Conservation (phyloP, 2,797 vertebrate species). For the Megalops cyprinoides region DNA sequence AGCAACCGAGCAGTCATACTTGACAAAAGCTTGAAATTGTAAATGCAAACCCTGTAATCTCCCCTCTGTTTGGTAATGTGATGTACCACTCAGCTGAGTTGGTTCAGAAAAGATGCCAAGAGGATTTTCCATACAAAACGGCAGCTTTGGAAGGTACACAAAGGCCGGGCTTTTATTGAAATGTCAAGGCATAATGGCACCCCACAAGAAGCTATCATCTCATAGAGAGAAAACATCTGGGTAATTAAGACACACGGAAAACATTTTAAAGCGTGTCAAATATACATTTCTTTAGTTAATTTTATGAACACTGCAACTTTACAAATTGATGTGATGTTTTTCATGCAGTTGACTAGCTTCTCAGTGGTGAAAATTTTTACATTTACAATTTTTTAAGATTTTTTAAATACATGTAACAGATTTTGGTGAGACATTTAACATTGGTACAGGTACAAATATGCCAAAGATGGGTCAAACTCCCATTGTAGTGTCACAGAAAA, state of each 20-base stretch:
- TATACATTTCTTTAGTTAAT: background rate
- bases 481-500: too few relatives aligned
- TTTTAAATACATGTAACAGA: too few relatives aligned
- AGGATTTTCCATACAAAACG: slow-evolving; percentile 7
- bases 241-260: background rate
- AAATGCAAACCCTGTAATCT: background rate
- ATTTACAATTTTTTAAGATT: too few relatives aligned
- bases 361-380: too few relatives aligned
- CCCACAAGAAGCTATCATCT: background rate
- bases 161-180: background rate
- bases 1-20: slow-evolving; percentile 8
- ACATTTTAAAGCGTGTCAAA: background rate
- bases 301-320: background rate
- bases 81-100: background rate
- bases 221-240: background rate
- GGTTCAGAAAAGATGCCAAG: slow-evolving; percentile 8
- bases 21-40: background rate
- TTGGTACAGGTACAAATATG: background rate
- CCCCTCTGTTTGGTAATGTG: slow-evolving; percentile 3
- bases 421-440: background rate
- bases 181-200: slow-evolving; percentile 2
- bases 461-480: too few relatives aligned
- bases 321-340: background rate
- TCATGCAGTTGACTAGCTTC: background rate
- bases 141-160: slow-evolving; percentile 5